Base-by-base conservation (phyloP, 1,140 invertebrate genomes). In the Phenacoccus solenopsis region DNA sequence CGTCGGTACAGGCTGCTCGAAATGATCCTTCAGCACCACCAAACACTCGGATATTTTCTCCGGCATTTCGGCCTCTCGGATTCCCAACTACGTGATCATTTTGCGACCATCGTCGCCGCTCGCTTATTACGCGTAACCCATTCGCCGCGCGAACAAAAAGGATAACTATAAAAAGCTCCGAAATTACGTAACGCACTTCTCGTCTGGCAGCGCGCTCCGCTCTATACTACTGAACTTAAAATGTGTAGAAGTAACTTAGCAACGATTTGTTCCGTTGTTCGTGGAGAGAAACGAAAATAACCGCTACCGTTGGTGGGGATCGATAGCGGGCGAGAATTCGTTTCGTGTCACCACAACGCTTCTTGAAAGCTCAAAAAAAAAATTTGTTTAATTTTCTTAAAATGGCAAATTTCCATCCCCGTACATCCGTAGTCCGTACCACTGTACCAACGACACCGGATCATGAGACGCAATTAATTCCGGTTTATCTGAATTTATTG, bases 1-100 rank as follows among this genome's bases (percentile, higher is more conserved):
- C 71, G 71, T 68, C 56, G 71, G 71, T 28, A 38, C 35, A n/a
- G 71, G 59, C 59, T 64, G 22, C 25, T 64, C 59, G 59, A 64
- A 64, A 25, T 64, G 59, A 24, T 64, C 59, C 21, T 64, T 64
- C 59, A 64, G 59, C 59, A 64, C 59, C 59, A 64, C 59, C 59
- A 64, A 64, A 24, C 59, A 64, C 16, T 64, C 59, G 59, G 59
- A 24, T 25, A 64, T 64, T 25, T 64, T 64, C 25, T 64, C 59
- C 2, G 59, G 59, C 59, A 64, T 64, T 24, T 64, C 56, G 59
- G 10, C 10, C 5, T 27, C 1, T 27, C 20, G 20, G 59, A 24
- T 64, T 59, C 56, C 20, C 56, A 22, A 16, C 22, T 20, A 25
- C 25, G 21, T 64, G 9, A 25, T 24, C 25, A 25, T 64, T 25